Conservation (phyloP, 2,888 invertebrate species). For the Rotaria socialis region DNA sequence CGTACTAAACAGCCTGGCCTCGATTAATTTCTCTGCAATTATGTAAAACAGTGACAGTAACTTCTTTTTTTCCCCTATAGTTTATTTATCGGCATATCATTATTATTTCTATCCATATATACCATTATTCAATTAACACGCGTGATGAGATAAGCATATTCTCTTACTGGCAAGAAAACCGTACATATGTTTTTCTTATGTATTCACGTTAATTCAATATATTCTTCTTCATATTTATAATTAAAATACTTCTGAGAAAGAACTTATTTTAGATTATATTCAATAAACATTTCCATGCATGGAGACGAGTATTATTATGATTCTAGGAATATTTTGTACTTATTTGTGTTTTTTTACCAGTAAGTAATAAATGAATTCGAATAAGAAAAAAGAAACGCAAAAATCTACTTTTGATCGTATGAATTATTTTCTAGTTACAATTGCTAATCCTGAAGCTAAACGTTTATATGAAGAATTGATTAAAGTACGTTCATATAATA, state of each 20-base stretch:
- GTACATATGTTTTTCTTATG: neutral
- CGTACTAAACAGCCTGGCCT: no score
- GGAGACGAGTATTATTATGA: neutral
- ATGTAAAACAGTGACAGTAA: neutral
- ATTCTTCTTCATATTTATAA: neutral
- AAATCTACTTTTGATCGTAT: neutral
- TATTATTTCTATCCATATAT: no score
- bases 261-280: neutral
- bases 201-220: neutral
- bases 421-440: neutral
- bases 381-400: neutral
- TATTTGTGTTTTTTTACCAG: neutral
- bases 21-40: neutral
- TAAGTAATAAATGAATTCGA: neutral
- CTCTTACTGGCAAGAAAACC: neutral
- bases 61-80: neutral
- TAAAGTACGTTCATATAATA: slow-evolving; percentile 41
- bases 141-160: neutral
- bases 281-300: neutral
- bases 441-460: slow-evolving; percentile 40
- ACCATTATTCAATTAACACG: neutral
- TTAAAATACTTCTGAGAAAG: neutral
- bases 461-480: slow-evolving; percentile 44
- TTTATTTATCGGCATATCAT: neutral
- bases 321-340: neutral